Conservation (phyloP, 1,140 invertebrate genomes). For the Drosophila tsacasi region DNA sequence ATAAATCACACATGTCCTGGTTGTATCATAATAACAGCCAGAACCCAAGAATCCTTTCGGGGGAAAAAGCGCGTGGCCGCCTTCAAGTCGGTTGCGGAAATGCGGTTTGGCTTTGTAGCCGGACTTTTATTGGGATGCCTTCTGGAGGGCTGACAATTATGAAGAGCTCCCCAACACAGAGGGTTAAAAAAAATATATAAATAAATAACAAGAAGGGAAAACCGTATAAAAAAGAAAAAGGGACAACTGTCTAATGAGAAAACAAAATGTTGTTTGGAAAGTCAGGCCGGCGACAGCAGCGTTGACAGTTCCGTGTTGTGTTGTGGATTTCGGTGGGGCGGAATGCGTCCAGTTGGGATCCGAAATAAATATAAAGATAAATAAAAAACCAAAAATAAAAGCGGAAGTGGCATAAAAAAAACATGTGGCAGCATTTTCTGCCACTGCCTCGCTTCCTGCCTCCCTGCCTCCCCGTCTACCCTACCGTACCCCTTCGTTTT, state of each 20-base stretch:
- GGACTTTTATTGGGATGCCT: conserved; percentile 47
- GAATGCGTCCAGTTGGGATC: conserved; percentile 9
- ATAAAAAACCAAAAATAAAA: conserved; percentile 49
- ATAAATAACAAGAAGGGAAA: not conserved
- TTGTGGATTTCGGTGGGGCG: not conserved
- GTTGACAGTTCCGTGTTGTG: conserved; percentile 46
- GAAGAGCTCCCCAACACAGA: conserved; percentile 21
- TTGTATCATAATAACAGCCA: conserved; percentile 44
- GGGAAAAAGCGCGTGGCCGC: conserved; percentile 28
- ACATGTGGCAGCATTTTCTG: conserved; percentile 77
- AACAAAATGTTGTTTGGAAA: conserved; percentile 57
- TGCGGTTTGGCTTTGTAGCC: conserved; percentile 34
- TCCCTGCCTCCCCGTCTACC: not conserved
- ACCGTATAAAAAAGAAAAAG: conserved; percentile 4
- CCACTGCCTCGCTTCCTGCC: not conserved
- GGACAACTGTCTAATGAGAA: conserved; percentile 61
- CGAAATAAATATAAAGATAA: conserved; percentile 65
- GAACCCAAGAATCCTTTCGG: conserved; percentile 2
- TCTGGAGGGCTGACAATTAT: conserved; percentile 64
- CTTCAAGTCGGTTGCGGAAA: conserved; percentile 53
- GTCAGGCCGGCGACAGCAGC: conserved; percentile 53
- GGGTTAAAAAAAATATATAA: not conserved
- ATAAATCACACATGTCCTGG: conserved; percentile 56
- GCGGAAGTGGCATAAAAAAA: conserved; percentile 79
- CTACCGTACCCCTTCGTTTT: conserved; percentile 21